These are phyloP conservation scores for Raja brachyura DNA, from an alignment of 2,113 vertebrate species.

Conservation along the genomic window DNA sequence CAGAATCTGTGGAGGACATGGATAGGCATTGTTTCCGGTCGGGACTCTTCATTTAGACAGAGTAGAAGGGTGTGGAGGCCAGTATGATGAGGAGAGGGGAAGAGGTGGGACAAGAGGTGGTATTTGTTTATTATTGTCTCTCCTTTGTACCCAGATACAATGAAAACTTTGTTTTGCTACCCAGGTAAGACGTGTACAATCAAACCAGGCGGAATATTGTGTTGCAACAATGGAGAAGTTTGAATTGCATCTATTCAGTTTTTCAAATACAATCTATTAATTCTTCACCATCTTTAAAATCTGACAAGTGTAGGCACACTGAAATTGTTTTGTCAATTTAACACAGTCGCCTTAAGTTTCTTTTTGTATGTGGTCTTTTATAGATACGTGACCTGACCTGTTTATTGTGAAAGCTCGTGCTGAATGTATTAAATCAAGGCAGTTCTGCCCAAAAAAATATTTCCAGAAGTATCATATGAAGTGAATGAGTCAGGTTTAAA, in stretches of 20 bases:
- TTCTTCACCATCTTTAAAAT: background rate
- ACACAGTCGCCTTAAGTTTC: background rate
- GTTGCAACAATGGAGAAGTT: too few species aligned
- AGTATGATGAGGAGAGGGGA: too few species aligned
- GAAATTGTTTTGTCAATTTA: background rate
- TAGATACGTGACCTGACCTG: background rate
- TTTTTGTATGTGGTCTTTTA: background rate
- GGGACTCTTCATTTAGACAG: too few species aligned
- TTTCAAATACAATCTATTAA: background rate
- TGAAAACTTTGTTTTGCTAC: too few species aligned
- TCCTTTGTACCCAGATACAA: too few species aligned
- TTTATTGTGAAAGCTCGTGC: background rate
- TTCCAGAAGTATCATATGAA: background rate
- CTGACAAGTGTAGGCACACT: background rate
- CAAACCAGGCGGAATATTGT: too few species aligned
- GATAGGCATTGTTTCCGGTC: too few species aligned
- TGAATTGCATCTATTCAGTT: background rate
- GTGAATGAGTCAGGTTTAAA: constrained; percentile 17
- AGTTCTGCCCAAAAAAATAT: background rate
- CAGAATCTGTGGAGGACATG: too few species aligned
- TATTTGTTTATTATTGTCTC: too few species aligned
- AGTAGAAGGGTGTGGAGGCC: too few species aligned
- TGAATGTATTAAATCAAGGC: background rate
- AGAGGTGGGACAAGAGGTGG: too few species aligned
- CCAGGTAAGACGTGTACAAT: too few species aligned